These are phyloP conservation scores for Pheosia tremula DNA, from an alignment of 2,888 invertebrate species.

Conservation along the genomic window DNA sequence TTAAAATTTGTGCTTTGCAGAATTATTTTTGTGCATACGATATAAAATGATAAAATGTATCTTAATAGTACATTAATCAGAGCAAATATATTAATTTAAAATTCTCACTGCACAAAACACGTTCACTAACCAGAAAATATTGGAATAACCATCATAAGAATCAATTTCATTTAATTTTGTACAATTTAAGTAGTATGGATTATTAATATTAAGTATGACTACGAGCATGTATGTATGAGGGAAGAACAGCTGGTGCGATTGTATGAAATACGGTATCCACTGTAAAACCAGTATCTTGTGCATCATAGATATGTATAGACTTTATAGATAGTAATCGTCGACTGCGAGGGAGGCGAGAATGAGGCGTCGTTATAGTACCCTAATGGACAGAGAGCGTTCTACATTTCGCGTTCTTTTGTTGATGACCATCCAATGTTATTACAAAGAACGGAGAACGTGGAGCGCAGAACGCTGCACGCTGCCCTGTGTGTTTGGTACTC, in stretches of 20 bases:
- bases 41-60: constrained; percentile 7
- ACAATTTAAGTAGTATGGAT: constrained; percentile 31
- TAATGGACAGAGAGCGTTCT: too few relatives aligned
- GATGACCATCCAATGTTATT: too few relatives aligned
- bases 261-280: constrained; percentile 47
- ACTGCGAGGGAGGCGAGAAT: constrained; percentile 7
- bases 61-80: constrained; percentile 3
- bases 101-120: constrained; percentile 36
- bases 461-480: too few relatives aligned
- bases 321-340: constrained; percentile 10
- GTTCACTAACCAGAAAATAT: constrained; percentile 72
- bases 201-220: constrained; percentile 47
- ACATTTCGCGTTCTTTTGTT: too few relatives aligned
- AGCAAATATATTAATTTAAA: constrained; percentile 35
- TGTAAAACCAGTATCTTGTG: constrained; percentile 40
- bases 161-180: constrained; percentile 47
- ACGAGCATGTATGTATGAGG: constrained; percentile 50
- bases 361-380: background rate
- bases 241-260: constrained; percentile 51
- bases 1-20: constrained; percentile 5
- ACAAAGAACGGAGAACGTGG: too few relatives aligned
- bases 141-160: constrained; percentile 73
- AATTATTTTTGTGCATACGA: constrained; percentile 16
- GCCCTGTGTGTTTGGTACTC: too few relatives aligned
- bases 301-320: constrained; percentile 39